Base-by-base conservation (phyloP, 2,888 invertebrate genomes). In the Trachelus troglodyta region DNA sequence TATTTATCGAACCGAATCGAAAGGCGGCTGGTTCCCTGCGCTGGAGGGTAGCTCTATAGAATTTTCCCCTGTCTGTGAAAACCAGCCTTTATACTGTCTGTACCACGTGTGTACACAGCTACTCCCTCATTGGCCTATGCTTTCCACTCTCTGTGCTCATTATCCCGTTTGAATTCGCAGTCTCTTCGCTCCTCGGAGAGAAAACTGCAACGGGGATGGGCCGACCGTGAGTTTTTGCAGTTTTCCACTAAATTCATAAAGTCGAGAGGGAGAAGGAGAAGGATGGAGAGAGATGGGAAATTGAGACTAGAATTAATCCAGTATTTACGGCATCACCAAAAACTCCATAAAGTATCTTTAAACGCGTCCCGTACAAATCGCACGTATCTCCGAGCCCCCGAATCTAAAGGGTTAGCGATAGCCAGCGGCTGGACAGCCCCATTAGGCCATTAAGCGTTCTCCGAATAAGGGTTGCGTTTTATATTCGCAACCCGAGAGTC, bases 1-100 rank as follows among this genome's bases (percentile, higher is more conserved):
- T 85, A 82, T 76, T 79, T 76, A 73, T 76, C 76, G n/a, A n/a
- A 75, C 34, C 76, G 69, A 69, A 31, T 77, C 31, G 56, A 56
- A 56, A 56, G 23, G 56, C 56, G 23, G 56, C 9, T 23, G 56
- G 56, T 23, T 56, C 23, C 56, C 56, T 23, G 23, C 23, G 56
- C 56, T 23, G 9, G 56, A 56, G 56, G 56, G 56, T 23, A 9
- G 56, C 23, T 56, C 56, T 56, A 56, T 56, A 56, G 23, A 56
- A 56, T 56, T 56, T 56, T 56, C 56, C 56, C 56, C 56, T 23
- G 56, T 56, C 56, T 56, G 56, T 56, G 56, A 23, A 56, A 56
- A 56, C 56, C 56, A 56, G 56, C 56, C 56, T 56, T 56, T 23
- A 56, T 56, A 56, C 56, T 56, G 56, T 56, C 56, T 56, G 23